phyloP scores from a whole-genome alignment of 2,888 invertebrate species.

The Lochmaea capreae region DNA sequence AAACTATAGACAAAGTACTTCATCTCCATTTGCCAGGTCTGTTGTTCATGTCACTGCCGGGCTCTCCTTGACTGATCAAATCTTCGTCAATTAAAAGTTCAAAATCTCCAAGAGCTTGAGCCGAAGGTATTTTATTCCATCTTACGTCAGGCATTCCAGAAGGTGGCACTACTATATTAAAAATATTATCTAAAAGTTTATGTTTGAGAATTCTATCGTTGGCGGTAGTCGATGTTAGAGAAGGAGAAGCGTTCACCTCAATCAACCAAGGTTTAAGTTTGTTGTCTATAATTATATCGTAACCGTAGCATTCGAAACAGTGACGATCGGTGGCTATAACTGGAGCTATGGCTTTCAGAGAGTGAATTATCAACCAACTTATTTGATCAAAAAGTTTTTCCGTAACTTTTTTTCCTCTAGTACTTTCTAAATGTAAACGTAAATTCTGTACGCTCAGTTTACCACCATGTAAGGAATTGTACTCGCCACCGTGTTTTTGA shows the following conservation, averaged over 20 bases:
- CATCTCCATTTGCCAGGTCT: conserved; percentile 31
- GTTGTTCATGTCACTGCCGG: conserved; percentile 11
- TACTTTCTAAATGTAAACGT: conserved; percentile 89
- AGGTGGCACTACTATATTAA: conserved; percentile 90
- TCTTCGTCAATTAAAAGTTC: conserved; percentile 89
- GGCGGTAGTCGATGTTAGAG: conserved; percentile 92
- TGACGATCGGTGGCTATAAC: conserved; percentile 94
- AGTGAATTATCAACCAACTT: conserved; percentile 91
- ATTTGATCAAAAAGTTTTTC: conserved; percentile 90
- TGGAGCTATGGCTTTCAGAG: conserved; percentile 90
- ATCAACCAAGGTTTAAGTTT: conserved; percentile 94
- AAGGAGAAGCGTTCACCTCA: conserved; percentile 94
- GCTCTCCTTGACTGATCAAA: conserved; percentile 72
- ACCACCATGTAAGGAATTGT: conserved; percentile 93
- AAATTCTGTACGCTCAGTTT: conserved; percentile 95
- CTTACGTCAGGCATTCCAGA: conserved; percentile 89
- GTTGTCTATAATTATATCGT: conserved; percentile 96
- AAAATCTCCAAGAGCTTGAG: conserved; percentile 84
- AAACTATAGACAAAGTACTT: neutral
- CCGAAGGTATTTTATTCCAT: conserved; percentile 85
- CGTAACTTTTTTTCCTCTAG: conserved; percentile 87
- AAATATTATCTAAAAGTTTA: conserved; percentile 91
- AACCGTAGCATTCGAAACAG: conserved; percentile 95
- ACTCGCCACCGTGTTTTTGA: conserved; percentile 97
- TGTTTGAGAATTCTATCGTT: conserved; percentile 95